Evolutionary conservation across 2,797 vertebrate genomes (phyloP), one percentile per base, ranked within the genome.

Genomic region (Oreortyx pictus): DNA sequence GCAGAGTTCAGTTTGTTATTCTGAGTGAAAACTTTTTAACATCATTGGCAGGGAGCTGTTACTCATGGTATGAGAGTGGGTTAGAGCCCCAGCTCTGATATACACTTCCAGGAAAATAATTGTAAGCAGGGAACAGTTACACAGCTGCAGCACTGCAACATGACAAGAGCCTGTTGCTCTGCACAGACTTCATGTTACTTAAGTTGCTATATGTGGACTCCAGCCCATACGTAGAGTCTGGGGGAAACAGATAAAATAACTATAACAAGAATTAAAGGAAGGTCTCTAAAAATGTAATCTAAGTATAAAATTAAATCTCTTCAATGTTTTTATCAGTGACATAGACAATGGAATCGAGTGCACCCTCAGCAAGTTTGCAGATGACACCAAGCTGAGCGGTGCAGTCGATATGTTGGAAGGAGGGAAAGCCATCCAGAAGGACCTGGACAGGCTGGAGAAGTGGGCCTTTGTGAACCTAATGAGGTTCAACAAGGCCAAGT

Each of bases 91-190:
- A 47, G 1, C n/a, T 79, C 83, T 80, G 80, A 94, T 91, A 86
- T 67, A 46, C 44, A 47, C 82, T 95, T 96, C 91, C 87, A 90
- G 85, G 78, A 94, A 95, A 94, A 81, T 57, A 70, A 39, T 67
- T 84, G 27, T 83, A 79, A 92, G 78, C 8, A 11, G 86, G 75
- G 71, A 86, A 60, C n/a, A 73, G 67, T 91, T 46, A 82, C 5
- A 0, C 46, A 89, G 47, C 61, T 72, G 72, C 74, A 92, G 50
- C 37, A 41, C 7, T 29, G 29, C 35, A 54, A 71, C 31, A 41
- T n/a, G 61, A 91, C 25, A 60, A 83, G 67, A 37, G 64, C 54
- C 33, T 64, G 41, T 88, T 61, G 46, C 4, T 67, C 4, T 2
- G 49, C 46, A 62, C 29, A 50, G 19, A 15, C 59, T 77, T 82